These are phyloP conservation scores for Danio tinwini DNA, from an alignment of 2,797 vertebrate species.

Conservation along the genomic window DNA sequence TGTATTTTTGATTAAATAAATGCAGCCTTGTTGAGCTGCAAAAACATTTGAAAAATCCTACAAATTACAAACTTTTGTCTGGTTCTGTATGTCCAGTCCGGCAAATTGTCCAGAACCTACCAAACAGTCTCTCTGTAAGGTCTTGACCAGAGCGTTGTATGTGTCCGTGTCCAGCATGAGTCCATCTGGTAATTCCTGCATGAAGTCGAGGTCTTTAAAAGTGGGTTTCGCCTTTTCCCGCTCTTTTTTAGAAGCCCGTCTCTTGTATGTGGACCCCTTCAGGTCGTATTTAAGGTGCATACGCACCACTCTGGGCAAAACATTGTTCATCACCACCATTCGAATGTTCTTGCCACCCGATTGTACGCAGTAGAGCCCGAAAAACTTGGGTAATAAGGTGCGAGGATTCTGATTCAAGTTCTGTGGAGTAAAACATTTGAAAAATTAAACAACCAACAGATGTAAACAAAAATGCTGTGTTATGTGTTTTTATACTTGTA, in stretches of 20 bases:
- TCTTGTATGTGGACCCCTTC: conserved; percentile 97
- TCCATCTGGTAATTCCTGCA: conserved; percentile 91
- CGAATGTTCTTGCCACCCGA: conserved; percentile 98
- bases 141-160: conserved; percentile 92
- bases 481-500: background rate
- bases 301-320: conserved; percentile 91
- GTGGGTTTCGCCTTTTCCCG: conserved; percentile 93
- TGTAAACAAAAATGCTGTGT: background rate
- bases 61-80: too few relatives aligned
- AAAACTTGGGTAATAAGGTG: conserved; percentile 97
- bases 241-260: conserved; percentile 95
- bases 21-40: too few relatives aligned
- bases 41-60: too few relatives aligned
- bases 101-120: conserved; percentile 66
- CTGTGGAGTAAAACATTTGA: conserved; percentile 69
- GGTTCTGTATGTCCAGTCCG: too few relatives aligned
- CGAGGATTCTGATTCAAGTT: conserved; percentile 98
- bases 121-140: conserved; percentile 95
- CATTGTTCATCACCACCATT: conserved; percentile 98
- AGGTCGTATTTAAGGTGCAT: conserved; percentile 99
- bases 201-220: conserved; percentile 97
- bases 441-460: background rate
- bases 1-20: too few relatives aligned
- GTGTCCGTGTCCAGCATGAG: conserved; percentile 94
- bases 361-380: conserved; percentile 96